Percentiles rank a stretch among this genome's conserved stretches.
These are phyloP conservation scores for Mastacembelus armatus DNA, from an alignment of 2,797 vertebrate species.

Conservation along the genomic window DNA sequence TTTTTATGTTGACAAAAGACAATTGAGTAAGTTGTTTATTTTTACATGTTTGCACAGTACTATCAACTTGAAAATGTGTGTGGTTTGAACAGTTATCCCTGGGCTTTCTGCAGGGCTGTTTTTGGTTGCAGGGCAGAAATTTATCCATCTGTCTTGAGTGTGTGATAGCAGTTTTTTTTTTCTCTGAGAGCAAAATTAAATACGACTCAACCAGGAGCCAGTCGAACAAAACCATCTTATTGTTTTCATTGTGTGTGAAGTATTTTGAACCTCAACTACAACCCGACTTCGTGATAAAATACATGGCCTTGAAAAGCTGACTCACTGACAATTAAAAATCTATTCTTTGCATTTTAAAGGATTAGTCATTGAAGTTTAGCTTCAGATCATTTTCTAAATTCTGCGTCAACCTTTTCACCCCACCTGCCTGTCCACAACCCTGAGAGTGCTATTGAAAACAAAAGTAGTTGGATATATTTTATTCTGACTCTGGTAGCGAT, in stretches of 20 bases:
- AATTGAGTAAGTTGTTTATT: conserved; percentile 14
- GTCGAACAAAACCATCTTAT: conserved; percentile 32
- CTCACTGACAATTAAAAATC: conserved; percentile 39
- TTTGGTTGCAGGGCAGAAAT: conserved; percentile 21
- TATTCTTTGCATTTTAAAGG: conserved; percentile 30
- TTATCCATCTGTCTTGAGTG: conserved; percentile 30
- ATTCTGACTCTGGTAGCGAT: conserved; percentile 62
- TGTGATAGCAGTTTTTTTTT: conserved; percentile 40
- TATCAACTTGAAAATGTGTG: conserved; percentile 7
- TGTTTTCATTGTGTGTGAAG: conserved; percentile 38
- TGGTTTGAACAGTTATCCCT: conserved; percentile 17
- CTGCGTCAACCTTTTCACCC: conserved; percentile 25
- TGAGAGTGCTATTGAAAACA: conserved; percentile 53
- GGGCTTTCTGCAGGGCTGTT: conserved; percentile 4
- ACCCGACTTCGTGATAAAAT: conserved; percentile 28
- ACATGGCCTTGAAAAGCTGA: conserved; percentile 30
- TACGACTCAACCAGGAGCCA: conserved; percentile 23
- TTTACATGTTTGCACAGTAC: conserved; percentile 1
- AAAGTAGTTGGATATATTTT: conserved; percentile 68
- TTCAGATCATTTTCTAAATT: conserved; percentile 32
- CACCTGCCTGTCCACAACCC: conserved; percentile 31
- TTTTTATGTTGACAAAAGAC: conserved; percentile 22
- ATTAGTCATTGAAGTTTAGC: conserved; percentile 33
- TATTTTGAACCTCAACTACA: conserved; percentile 30
- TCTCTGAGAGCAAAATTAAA: conserved; percentile 47